Evolutionary conservation across 2,797 vertebrate species (phyloP), one percentile per base, ranked within the genome.

Genomic region (Apogon hyalosoma): DNA sequence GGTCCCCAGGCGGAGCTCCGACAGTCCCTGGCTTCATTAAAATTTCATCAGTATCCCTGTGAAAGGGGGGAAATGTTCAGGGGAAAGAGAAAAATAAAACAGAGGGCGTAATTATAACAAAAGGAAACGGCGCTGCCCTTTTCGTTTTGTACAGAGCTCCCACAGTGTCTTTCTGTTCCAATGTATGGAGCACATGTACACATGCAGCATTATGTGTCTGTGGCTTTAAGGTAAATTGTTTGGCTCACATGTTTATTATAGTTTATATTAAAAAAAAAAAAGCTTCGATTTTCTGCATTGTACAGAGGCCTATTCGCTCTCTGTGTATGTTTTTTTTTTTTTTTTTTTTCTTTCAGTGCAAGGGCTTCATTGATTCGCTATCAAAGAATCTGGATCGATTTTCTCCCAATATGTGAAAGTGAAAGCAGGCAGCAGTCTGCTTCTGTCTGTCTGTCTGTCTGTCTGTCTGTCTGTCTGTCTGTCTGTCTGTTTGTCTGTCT

Each of bases 11-110:
- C 95, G 92, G 95, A 94, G 95, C 94, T 95, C 95, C 92, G 93
- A 94, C 94, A 93, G 95, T 97, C 97, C 96, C 97, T 90, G 93
- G 93, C 95, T 96, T 98, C 97, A 98, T 99, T 96, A 98, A 99
- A 96, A 87, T 97, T 98, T 97, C 95, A 98, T 98, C 95, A 94
- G 93, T 92, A 97, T 96, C 96, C 96, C 95, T 95, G 95, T 94
- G 96, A 92, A 96, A 94, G 86, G 92, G 92, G 91, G 90, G 85
- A 77, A 85, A 87, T 92, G 88, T 91, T 91, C 83, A 87, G 92
- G 90, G 90, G 75, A 88, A 93, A 92, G 89, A 93, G 92, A 89
- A 91, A 87, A 87, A 90, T 93, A 93, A 96, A 96, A 94, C 89
- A 93, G 81, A 92, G 83, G 87, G 87, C 86, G 89, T 93, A 94